Conservation (phyloP, 2,113 vertebrate genomes). For the Paracanthobrama guichenoti region DNA sequence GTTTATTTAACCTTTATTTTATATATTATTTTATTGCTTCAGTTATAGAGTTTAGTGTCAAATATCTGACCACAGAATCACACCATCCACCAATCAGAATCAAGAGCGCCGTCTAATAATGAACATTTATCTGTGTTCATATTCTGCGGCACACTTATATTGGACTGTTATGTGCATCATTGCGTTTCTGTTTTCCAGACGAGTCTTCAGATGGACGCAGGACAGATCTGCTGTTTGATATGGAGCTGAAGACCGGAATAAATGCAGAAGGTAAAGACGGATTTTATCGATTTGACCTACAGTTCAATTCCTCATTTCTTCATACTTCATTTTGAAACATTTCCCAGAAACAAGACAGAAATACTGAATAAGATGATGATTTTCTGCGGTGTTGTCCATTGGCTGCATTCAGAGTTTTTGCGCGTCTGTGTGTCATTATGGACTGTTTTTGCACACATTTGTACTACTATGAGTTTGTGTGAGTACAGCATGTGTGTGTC, state of each 20-base stretch:
- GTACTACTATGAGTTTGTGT: slow-evolving; percentile 31
- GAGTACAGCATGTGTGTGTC: background rate
- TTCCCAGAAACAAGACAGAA: too few relatives aligned
- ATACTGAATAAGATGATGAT: too few relatives aligned
- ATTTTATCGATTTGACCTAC: background rate
- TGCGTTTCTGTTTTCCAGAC: background rate
- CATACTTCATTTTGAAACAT: too few relatives aligned
- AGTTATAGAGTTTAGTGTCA: background rate
- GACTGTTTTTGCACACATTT: slow-evolving; percentile 24
- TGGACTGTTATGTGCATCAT: background rate
- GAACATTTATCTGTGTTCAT: too few relatives aligned
- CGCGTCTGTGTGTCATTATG: background rate
- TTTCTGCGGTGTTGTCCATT: too few relatives aligned
- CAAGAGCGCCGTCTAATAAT: background rate
- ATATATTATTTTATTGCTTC: background rate
- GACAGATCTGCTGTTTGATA: background rate
- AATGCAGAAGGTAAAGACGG: background rate
- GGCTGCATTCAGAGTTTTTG: background rate
- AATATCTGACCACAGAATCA: too few relatives aligned
- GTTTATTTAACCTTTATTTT: background rate
- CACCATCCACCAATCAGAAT: too few relatives aligned
- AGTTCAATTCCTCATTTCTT: too few relatives aligned
- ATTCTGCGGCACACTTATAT: too few relatives aligned
- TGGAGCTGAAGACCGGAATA: background rate
- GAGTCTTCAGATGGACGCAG: background rate